Conservation (phyloP, 2,888 invertebrate species). For the Cephalotes varians region DNA sequence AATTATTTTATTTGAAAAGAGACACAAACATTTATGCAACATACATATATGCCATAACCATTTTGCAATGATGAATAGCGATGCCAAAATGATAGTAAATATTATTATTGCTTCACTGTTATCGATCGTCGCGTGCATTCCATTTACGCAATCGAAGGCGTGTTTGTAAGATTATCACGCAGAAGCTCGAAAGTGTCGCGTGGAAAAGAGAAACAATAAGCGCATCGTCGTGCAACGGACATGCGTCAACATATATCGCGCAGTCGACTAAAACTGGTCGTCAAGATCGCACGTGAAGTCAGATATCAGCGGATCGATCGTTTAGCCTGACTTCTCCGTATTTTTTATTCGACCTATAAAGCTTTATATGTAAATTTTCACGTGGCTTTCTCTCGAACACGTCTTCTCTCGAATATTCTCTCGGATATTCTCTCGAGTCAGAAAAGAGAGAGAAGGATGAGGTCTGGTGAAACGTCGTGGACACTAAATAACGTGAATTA, state of each 20-base stretch:
- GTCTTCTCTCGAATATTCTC: no score
- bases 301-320: neutral
- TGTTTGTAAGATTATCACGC: neutral
- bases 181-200: constrained; percentile 4
- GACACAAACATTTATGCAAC: neutral
- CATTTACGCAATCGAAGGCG: constrained; percentile 26
- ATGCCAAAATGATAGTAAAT: constrained; percentile 18
- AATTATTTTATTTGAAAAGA: neutral
- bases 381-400: neutral
- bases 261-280: neutral
- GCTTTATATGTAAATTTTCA: neutral
- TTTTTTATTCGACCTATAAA: neutral
- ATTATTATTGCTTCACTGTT: constrained; percentile 20
- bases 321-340: neutral
- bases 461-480: no score
- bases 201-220: constrained; percentile 44
- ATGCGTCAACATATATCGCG: neutral
- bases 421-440: no score
- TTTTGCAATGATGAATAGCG: constrained; percentile 6
- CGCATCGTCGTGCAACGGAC: neutral
- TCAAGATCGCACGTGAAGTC: constrained; percentile 4
- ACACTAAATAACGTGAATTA: neutral
- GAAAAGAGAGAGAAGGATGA: neutral
- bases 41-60: neutral
- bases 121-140: constrained; percentile 36